Evolutionary conservation across 2,113 vertebrate genomes (phyloP), one percentile per base, ranked within the genome.

Genomic region (Phylloscopus whistleri): DNA sequence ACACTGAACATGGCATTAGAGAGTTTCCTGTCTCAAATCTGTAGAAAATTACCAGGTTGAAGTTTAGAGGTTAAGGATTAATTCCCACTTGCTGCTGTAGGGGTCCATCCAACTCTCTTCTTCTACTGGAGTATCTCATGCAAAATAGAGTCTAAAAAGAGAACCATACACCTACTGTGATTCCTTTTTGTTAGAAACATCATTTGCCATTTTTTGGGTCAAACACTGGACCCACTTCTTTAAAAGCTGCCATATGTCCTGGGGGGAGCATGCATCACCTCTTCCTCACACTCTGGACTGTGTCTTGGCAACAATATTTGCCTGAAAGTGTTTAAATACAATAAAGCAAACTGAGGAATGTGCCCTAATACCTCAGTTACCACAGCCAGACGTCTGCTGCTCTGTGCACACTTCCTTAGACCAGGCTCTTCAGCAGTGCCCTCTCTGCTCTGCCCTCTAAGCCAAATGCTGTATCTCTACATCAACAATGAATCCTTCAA

Each of bases 261-360:
- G 3, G 1, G 7, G 3, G 18, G 10, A 37, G 33, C 0, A 0
- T 60, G 21, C n/a, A 28, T 35, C 48, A 68, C 39, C 37, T 64
- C 39, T 91, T 81, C 46, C 43, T 91, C 59, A 33, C 3, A 6
- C 68, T 79, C 48, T 75, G 39, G 28, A 10, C 80, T 83, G 10
- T 67, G 33, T 63, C 74, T 84, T 87, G 69, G 20, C 78, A 82
- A 31, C 17, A n/a, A 2, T 56, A 66, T 74, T 62, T 89, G 37
- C 55, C 79, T 60, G 58, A 10, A 12, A 48, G 19, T 52, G 39
- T 51, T 93, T 78, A 70, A 41, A 70, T 37, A n/a, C 17, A 55
- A 64, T 52, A 24, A 76, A 79, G 31, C 37, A 43, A 46, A 33
- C 41, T 39, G 44, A 69, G 79, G 66, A 75, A 67, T 39, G 30